Conservation (phyloP, 2,888 invertebrate species). For the Torymus auratus region DNA sequence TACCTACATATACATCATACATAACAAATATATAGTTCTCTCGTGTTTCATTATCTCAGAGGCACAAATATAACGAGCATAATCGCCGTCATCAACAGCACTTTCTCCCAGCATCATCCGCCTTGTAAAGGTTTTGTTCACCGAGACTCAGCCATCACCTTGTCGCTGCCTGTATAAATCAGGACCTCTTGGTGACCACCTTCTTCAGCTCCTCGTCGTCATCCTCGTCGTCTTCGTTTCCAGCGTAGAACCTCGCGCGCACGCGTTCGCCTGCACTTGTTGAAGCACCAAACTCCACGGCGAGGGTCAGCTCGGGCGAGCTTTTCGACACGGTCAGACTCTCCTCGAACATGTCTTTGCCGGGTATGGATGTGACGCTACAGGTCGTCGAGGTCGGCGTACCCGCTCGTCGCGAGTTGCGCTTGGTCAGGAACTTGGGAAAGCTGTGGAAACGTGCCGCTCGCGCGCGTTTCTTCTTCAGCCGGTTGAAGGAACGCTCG, state of each 20-base stretch:
- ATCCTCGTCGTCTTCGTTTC: conserved; percentile 54
- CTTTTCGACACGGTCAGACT: conserved; percentile 46
- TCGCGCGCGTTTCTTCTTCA: background rate
- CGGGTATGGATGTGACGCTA: background rate
- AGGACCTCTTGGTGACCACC: conserved; percentile 32
- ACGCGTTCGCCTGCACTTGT: conserved; percentile 7
- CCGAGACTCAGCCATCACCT: no score
- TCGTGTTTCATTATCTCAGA: background rate
- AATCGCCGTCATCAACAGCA: background rate
- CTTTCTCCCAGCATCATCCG: no score
- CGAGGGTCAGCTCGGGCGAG: conserved; percentile 55
- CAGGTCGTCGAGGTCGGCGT: no score
- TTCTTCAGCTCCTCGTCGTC: conserved; percentile 24
- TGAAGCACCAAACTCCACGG: conserved; percentile 32
- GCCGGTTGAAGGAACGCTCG: background rate
- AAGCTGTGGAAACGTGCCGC: conserved; percentile 47
- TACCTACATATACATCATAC: background rate
- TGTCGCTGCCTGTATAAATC: background rate
- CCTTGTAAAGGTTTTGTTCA: background rate
- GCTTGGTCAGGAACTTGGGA: conserved; percentile 46
- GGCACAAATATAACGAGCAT: no score
- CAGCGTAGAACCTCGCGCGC: conserved; percentile 46
- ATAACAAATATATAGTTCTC: background rate
- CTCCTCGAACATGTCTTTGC: background rate
- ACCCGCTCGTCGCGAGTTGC: background rate